phyloP scores from a whole-genome alignment of 30 jellyfish, hydroid and myxozoan species.

The Clytia hemisphaerica region DNA sequence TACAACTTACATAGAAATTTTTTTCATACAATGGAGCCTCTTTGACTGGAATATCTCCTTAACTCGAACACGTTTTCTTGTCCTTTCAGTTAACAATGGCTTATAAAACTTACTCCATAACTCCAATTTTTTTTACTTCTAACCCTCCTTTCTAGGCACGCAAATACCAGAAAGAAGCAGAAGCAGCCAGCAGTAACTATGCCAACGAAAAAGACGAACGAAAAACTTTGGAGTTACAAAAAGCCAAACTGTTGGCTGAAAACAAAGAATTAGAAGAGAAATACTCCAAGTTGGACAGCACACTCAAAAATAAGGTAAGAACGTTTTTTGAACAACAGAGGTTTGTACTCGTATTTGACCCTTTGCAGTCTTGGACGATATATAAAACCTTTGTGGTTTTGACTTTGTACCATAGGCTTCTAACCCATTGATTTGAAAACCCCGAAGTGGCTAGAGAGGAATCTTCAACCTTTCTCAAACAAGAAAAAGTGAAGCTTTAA shows the following conservation, averaged over 20 bases:
- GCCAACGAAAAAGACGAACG: neutral
- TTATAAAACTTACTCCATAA: too few relatives aligned
- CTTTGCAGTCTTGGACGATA: too few relatives aligned
- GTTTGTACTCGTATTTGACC: too few relatives aligned
- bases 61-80: too few relatives aligned
- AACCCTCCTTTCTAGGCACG: neutral
- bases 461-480: too few relatives aligned
- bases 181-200: constrained; percentile 4
- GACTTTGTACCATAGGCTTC: neutral
- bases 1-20: too few relatives aligned
- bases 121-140: too few relatives aligned
- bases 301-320: constrained; percentile 22
- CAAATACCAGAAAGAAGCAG: constrained; percentile 9
- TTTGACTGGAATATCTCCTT: too few relatives aligned
- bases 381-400: neutral
- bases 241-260: neutral
- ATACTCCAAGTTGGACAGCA: neutral
- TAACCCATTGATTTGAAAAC: neutral
- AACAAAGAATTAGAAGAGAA: constrained; percentile 21
- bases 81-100: too few relatives aligned
- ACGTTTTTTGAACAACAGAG: neutral
- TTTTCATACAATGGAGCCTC: too few relatives aligned
- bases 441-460: too few relatives aligned
- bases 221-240: neutral
- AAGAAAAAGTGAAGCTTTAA: too few relatives aligned